Percentiles rank a stretch among this genome's conserved stretches.
Conservation (phyloP, 1,140 invertebrate genomes). For the Chironomus tepperi region DNA sequence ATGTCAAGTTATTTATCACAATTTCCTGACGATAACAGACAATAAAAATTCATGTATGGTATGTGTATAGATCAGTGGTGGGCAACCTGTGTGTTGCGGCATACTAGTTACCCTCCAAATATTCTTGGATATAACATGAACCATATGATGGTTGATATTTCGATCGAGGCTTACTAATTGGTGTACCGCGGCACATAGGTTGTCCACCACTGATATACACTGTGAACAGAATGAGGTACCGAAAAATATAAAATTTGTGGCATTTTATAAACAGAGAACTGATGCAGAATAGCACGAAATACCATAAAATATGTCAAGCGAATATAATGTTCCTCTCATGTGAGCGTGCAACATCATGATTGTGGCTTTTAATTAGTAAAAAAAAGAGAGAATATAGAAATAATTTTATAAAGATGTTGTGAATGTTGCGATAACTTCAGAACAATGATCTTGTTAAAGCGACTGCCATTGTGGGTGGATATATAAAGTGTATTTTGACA, state of each 20-base stretch:
- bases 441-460: too few species aligned
- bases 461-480: too few species aligned
- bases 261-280: neutral
- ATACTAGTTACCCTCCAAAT: too few species aligned
- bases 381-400: neutral
- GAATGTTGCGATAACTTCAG: neutral
- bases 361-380: conserved; percentile 2
- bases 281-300: neutral
- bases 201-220: too few species aligned
- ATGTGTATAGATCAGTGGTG: too few species aligned
- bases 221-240: neutral
- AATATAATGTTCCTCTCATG: neutral
- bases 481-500: too few species aligned
- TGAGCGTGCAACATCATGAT: neutral
- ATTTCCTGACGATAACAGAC: neutral
- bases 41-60: too few species aligned
- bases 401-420: conserved; percentile 11
- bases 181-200: too few species aligned
- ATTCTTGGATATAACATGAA: too few species aligned
- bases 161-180: too few species aligned
- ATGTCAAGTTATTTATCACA: conserved; percentile 9
- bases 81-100: too few species aligned
- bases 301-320: conserved; percentile 1
- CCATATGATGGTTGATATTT: too few species aligned
- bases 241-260: neutral